A percentile compares a stretch with the other conserved stretches of the same genome.
phyloP scores from a whole-genome alignment of 2,113 vertebrate species.

The Ammodytes marinus region DNA sequence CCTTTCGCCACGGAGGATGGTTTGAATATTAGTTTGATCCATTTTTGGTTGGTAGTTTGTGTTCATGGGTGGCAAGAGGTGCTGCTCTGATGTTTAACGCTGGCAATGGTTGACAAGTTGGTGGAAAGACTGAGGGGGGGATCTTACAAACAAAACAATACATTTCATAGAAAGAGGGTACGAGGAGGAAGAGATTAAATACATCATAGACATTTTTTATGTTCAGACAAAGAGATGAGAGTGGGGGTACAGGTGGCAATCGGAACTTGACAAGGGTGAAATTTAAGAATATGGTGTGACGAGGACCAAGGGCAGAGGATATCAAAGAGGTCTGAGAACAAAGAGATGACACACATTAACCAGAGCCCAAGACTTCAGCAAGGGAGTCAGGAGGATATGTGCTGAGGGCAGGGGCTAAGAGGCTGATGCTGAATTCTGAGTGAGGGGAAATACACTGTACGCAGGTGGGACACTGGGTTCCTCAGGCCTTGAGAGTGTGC shows the following conservation, averaged over 20 bases:
- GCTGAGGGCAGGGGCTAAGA: conserved; percentile 52
- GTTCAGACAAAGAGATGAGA: conserved; percentile 56
- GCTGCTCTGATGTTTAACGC: conserved; percentile 60
- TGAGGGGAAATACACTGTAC: conserved; percentile 39
- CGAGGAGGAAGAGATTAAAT: conserved; percentile 34
- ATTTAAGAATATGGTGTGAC: conserved; percentile 73
- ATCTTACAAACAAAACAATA: conserved; percentile 19
- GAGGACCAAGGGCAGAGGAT: conserved; percentile 56
- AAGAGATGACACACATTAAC: conserved; percentile 73
- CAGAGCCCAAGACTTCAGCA: conserved; percentile 55
- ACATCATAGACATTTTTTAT: conserved; percentile 72
- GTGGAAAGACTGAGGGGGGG: conserved; percentile 33
- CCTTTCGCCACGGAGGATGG: conserved; percentile 17
- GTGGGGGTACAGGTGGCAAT: conserved; percentile 56
- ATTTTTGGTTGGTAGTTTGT: conserved; percentile 71
- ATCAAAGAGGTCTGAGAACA: conserved; percentile 83
- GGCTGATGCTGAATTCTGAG: conserved; percentile 39
- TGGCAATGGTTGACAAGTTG: conserved; percentile 30
- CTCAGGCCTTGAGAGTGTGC: conserved; percentile 98
- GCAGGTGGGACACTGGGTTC: conserved; percentile 60
- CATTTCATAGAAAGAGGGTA: conserved; percentile 45
- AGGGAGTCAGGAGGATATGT: conserved; percentile 44
- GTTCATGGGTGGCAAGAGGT: conserved; percentile 63
- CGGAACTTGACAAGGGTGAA: conserved; percentile 60
- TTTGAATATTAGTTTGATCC: conserved; percentile 53